Evolutionary conservation across 2,797 vertebrate genomes (phyloP), one percentile per base, ranked within the genome.

Genomic region (Mustela erminea): DNA sequence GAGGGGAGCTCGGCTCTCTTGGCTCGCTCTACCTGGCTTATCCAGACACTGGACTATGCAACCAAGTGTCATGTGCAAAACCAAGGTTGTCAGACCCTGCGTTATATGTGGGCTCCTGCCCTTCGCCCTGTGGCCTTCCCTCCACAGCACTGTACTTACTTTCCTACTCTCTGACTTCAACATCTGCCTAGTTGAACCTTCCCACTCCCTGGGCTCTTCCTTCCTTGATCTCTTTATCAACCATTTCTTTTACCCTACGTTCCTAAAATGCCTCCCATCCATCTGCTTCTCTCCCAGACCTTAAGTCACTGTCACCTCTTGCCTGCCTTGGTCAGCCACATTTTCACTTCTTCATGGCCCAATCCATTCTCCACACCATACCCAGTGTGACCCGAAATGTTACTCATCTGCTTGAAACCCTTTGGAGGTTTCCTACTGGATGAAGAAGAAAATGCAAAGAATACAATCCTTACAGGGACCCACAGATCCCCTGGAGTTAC

Each of bases 101-200:
- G 20, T 2, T 21, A 10, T 6, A 38, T 75, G 46, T n/a, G 1
- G 49, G 23, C n/a, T 90, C 6, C 54, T 32, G 9, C 38, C 46
- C 80, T 38, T 14, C 3, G 7, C 15, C 68, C 9, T 27, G 32
- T 4, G 8, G 5, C 54, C 66, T 18, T 74, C 43, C 9, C 38
- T n/a, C 21, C 4, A 9, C 7, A 1, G n/a, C 21, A 0, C 0
- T 6, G 35, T 25, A 13, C 17, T 23, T 7, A 1, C 52, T 74
- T 60, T 74, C 41, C 38, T 74, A 35, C 62, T 58, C 12, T 17
- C 17, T 3, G 43, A 78, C 41, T 70, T 70, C 20, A 2, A 2
- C 0, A 0, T 58, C 58, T 43, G 20, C 62, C 52, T n/a, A 6
- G 32, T 25, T 80, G 32, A 54, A 56, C 2, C 23, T 32, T 56